phyloP scores from a whole-genome alignment of 2,113 vertebrate genomes.

The Edolisoma coerulescens region DNA sequence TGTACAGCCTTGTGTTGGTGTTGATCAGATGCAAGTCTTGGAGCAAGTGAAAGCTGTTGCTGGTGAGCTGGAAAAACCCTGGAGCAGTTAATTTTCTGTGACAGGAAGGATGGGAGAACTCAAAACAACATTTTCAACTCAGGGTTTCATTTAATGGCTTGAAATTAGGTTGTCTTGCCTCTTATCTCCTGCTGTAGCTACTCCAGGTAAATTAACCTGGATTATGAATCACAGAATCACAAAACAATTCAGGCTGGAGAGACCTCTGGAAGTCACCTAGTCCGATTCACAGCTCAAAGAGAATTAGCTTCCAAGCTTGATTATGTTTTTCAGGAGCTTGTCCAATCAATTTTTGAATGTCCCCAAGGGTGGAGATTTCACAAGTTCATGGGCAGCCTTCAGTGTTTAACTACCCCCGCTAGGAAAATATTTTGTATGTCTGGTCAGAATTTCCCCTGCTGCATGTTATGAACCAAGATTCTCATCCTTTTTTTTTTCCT shows the following conservation, averaged over 20 bases:
- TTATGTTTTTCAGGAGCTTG: not conserved
- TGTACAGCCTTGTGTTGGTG: not conserved
- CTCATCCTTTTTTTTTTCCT: not conserved
- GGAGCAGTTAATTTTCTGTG: not conserved
- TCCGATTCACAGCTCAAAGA: not conserved
- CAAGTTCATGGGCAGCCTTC: not conserved
- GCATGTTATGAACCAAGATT: not conserved
- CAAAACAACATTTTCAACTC: not conserved
- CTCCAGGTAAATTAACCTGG: not conserved
- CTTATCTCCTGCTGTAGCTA: not conserved
- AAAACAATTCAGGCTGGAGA: not conserved
- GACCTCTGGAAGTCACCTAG: not conserved
- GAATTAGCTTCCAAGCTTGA: not conserved
- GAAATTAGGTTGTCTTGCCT: not conserved
- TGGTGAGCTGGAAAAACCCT: not conserved
- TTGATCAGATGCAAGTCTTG: not conserved
- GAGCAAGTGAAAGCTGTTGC: not conserved
- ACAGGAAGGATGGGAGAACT: not conserved
- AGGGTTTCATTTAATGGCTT: not conserved
- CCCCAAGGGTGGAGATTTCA: not conserved
- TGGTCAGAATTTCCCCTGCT: not conserved
- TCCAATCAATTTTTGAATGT: not conserved
- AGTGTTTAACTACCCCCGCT: not conserved
- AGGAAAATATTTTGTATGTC: not conserved
- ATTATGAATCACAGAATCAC: not conserved